A percentile compares a stretch with the other conserved stretches of the same genome.
phyloP scores from a whole-genome alignment of 2,113 vertebrate species.

The Nerophis lumbriciformis region DNA sequence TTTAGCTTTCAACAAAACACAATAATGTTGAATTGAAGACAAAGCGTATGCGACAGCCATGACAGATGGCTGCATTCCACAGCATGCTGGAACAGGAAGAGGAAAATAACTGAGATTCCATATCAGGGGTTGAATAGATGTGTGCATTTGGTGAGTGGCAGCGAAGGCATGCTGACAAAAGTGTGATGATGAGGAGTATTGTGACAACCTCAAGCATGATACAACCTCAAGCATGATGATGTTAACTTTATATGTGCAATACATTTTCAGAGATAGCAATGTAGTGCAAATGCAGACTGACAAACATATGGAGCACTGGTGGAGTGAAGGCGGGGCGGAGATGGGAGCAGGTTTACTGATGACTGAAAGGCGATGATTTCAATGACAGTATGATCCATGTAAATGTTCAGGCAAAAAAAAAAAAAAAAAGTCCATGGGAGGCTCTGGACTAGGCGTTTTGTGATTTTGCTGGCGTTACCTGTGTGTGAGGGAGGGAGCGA shows the following conservation, averaged over 20 bases:
- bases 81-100: slow-evolving; percentile 42
- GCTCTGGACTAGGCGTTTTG: neutral
- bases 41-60: slow-evolving; percentile 29
- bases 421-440: neutral
- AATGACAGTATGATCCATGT: neutral
- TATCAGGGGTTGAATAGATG: slow-evolving; percentile 12
- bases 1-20: neutral
- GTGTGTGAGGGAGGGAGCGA: slow-evolving; percentile 86
- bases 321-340: slow-evolving; percentile 8
- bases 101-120: slow-evolving; percentile 36
- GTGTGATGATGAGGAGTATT: slow-evolving; percentile 1
- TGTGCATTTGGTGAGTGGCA: slow-evolving; percentile 22
- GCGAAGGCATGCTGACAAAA: slow-evolving; percentile 23
- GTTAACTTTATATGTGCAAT: neutral
- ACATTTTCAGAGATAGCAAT: slow-evolving; percentile 6
- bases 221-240: slow-evolving; percentile 9
- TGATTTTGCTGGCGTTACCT: slow-evolving; percentile 78
- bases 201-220: slow-evolving; percentile 10
- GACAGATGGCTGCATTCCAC: slow-evolving; percentile 10
- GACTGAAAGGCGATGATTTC: slow-evolving; percentile 3
- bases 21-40: neutral
- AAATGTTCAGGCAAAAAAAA: neutral
- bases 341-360: slow-evolving; percentile 4
- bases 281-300: neutral
- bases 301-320: slow-evolving; percentile 3